These are phyloP conservation scores for Glaucopsyche alexis DNA, from an alignment of 2,888 invertebrate species.

Conservation along the genomic window DNA sequence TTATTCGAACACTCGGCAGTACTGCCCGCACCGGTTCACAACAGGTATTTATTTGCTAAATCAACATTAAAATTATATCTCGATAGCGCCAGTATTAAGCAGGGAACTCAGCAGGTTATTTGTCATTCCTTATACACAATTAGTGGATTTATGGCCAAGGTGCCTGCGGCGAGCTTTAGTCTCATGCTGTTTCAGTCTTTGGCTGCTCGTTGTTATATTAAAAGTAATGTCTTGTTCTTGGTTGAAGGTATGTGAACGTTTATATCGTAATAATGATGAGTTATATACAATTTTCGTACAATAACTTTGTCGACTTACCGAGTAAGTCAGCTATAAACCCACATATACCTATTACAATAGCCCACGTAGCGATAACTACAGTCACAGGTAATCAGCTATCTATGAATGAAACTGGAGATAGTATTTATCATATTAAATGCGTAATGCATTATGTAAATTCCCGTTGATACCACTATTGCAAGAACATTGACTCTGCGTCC, in stretches of 20 bases:
- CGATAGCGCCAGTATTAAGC: conserved; percentile 15
- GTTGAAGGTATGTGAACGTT: not conserved
- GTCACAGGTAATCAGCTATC: too few relatives aligned
- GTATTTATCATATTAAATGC: too few relatives aligned
- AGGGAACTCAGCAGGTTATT: conserved; percentile 20
- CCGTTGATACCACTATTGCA: not conserved
- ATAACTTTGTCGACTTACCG: not conserved
- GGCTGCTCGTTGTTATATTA: conserved; percentile 11
- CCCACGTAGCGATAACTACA: too few relatives aligned
- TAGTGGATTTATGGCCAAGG: conserved; percentile 17
- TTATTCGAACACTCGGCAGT: too few relatives aligned
- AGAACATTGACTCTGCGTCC: not conserved
- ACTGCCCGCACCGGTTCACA: not conserved
- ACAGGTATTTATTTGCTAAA: conserved; percentile 18
- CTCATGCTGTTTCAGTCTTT: conserved; percentile 15
- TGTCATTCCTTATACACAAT: conserved; percentile 22
- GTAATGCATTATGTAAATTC: too few relatives aligned
- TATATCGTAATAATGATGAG: not conserved
- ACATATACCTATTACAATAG: too few relatives aligned
- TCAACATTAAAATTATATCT: conserved; percentile 19
- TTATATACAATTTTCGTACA: not conserved
- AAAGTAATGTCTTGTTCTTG: conserved; percentile 10
- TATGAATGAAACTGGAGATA: too few relatives aligned
- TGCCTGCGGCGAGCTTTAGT: conserved; percentile 10
- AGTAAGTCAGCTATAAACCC: too few relatives aligned